Evolutionary conservation across 2,113 vertebrate genomes (phyloP), one percentile per base, ranked within the genome.

Genomic region (Balaeniceps rex): DNA sequence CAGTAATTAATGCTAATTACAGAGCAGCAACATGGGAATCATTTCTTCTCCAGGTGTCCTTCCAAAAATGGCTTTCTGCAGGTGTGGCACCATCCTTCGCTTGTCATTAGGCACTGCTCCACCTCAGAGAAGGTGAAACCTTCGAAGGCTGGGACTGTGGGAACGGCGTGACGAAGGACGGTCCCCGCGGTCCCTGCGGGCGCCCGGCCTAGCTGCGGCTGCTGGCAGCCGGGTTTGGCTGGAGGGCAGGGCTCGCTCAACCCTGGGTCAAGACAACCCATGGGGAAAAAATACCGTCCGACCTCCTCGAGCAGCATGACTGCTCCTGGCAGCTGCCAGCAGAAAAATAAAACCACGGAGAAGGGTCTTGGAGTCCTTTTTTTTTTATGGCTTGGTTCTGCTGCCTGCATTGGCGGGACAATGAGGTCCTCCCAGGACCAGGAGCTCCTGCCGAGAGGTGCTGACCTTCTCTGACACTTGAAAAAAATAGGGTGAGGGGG

Each of bases 1-100:
- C 36, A 36, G 88, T 97, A 97, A 97, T 97, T 97, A 97, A 94
- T 94, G 95, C 91, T 97, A 96, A 97, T 97, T 97, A 96, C 94
- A 97, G 95, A 97, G 91, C 93, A 97, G 94, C 79, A 54, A 85
- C 95, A 94, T 93, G 94, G 65, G 95, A 97, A 95, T 95, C 87
- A 88, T 90, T 95, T 90, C 87, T 96, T 97, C 96, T 93, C 93
- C 90, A 89, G 95, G 93, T 97, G 93, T 90, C 96, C 89, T 97
- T 97, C 96, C 97, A 92, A 96, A 97, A 96, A 95, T 90, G 96
- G 86, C 85, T 97, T 75, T 63, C 58, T 91, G 82, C 82, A 90
- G 97, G 97, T 95, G 94, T 96, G 95, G 93, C 91, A 70, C 58
- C 84, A 76, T 77, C 90, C 84, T 70, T 83, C 5, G 16, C 93